Conservation (phyloP, 2,797 vertebrate genomes). For the Anguilla anguilla region DNA sequence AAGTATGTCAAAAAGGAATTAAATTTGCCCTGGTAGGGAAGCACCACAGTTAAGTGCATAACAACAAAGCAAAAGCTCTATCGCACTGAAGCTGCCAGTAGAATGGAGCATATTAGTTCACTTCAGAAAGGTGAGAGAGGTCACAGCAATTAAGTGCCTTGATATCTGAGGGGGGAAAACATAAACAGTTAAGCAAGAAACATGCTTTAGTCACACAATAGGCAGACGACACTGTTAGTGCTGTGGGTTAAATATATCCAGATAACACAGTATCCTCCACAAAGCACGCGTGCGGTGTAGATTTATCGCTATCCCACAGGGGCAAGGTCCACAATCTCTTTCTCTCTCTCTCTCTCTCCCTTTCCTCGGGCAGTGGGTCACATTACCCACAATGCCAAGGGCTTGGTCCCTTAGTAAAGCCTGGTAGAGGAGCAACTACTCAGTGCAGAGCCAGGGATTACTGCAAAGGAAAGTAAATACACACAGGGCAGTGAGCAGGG, state of each 20-base stretch:
- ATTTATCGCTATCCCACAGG: constrained; percentile 60
- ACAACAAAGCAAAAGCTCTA: constrained; percentile 12
- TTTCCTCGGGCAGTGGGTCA: constrained; percentile 66
- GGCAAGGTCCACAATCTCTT: constrained; percentile 59
- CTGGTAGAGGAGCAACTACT: constrained; percentile 84
- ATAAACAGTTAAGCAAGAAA: constrained; percentile 27
- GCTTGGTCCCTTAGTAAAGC: constrained; percentile 82
- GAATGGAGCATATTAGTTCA: constrained; percentile 56
- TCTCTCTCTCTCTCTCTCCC: constrained; percentile 41
- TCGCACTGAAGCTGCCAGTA: constrained; percentile 31
- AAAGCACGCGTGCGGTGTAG: constrained; percentile 41
- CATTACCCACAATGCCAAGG: constrained; percentile 71
- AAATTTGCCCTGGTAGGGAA: neutral
- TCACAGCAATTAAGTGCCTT: constrained; percentile 41
- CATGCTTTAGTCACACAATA: constrained; percentile 41
- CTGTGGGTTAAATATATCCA: constrained; percentile 52
- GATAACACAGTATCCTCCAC: constrained; percentile 36
- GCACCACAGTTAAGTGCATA: constrained; percentile 2
- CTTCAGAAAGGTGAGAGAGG: constrained; percentile 31
- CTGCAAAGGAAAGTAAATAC: constrained; percentile 92
- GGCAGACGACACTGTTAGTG: constrained; percentile 51
- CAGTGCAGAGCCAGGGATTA: constrained; percentile 99
- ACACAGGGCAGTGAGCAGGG: constrained; percentile 77
- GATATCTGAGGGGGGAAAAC: neutral
- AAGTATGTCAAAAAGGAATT: constrained; percentile 19